Base-by-base conservation (phyloP, 1,140 invertebrate genomes). In the Ladona fulva region DNA sequence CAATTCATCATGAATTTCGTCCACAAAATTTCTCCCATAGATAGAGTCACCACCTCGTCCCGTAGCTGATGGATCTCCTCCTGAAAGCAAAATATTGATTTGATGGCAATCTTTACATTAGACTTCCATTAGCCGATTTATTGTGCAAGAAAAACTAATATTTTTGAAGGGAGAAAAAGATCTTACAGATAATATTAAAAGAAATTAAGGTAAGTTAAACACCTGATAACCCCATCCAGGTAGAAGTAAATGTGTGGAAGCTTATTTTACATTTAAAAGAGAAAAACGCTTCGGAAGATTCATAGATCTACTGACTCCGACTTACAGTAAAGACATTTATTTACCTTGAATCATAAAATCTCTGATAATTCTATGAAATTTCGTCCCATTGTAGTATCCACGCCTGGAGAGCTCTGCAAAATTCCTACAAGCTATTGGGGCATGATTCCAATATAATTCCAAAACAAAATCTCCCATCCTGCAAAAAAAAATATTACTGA, bases 401-500 rank as follows among this genome's bases (percentile, higher is more conserved):
- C 97, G 87, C 79, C 95, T 87, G 0, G 92, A 88, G 37, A 99
- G 86, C 86, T 99, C 97, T 77, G 96, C 96, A 88, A 99, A 99
- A 85, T 99, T 99, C 82, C 94, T 87, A 80, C 97, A 99, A 1
- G 97, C 98, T 78, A 92, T 92, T 25, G 97, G 97, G 11, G 97
- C 92, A 85, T 99, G 97, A 86, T 97, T 96, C 97, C 97, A 99
- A 83, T 99, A 99, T 74, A 99, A 87, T 85, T 99, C 97, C 66
- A 99, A 86, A 0, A 91, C 89, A 37, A 99, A 88, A 83, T 94
- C 92, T 0, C 97, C 97, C 95, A 99, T 98, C 44, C 97, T 99
- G 83, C 42, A n/a, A 82, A 89, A 87, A 81, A 82, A 80, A 82
- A 78, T 82, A 79, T 78, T 80, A 78, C 77, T 59, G n/a, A n/a